These are phyloP conservation scores for Microtus ochrogaster DNA, from an alignment of 2,113 vertebrate species.

Conservation along the genomic window DNA sequence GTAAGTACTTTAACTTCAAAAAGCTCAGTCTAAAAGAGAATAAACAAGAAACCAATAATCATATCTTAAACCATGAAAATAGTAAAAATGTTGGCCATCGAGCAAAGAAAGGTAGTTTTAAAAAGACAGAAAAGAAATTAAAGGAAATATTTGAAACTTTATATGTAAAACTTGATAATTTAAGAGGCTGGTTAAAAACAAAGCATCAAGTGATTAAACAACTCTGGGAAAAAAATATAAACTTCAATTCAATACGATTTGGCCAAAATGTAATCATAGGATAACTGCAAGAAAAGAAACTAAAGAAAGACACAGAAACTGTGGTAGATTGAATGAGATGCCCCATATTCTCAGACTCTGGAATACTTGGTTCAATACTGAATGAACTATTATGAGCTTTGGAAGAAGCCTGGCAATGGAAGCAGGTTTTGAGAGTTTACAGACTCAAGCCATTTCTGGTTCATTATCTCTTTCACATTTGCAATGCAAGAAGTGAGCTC, in stretches of 20 bases:
- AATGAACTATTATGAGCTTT: background rate
- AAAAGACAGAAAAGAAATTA: background rate
- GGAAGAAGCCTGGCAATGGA: background rate
- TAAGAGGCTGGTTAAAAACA: background rate
- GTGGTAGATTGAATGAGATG: background rate
- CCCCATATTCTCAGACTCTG: background rate
- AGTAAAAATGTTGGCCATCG: fast-evolving
- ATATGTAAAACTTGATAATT: conserved; percentile 1
- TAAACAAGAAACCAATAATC: background rate
- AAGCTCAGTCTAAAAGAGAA: background rate
- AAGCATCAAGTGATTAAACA: conserved; percentile 4
- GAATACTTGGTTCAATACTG: background rate
- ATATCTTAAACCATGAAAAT: background rate
- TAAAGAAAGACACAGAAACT: background rate
- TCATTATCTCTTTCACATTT: background rate
- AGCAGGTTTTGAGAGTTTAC: background rate
- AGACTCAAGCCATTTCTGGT: background rate
- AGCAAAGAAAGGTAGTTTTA: background rate
- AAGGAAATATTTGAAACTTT: background rate
- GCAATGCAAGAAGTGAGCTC: background rate
- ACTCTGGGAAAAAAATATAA: conserved; percentile 2
- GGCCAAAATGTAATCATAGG: background rate
- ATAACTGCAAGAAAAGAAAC: background rate
- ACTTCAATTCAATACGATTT: conserved; percentile 10
- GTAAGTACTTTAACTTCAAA: background rate